phyloP scores from a whole-genome alignment of 2,113 vertebrate genomes.

The Thamnaconus septentrionalis region DNA sequence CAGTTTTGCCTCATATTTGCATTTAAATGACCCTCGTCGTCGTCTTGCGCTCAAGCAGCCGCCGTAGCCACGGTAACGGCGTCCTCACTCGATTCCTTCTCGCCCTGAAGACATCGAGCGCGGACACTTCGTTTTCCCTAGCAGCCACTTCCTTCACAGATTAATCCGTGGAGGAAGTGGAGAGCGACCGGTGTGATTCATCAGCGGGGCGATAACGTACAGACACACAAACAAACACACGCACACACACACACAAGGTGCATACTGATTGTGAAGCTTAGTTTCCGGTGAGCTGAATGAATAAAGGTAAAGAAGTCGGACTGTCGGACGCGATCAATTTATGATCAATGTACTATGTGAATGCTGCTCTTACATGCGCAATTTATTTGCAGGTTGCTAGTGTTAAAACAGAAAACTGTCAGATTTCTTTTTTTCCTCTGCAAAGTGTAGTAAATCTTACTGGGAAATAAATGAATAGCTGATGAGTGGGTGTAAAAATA shows the following conservation, averaged over 20 bases:
- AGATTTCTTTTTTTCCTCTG: too few species aligned
- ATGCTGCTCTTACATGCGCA: not conserved
- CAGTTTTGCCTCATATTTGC: conserved; percentile 18
- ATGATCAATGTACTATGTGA: too few species aligned
- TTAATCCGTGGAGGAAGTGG: conserved; percentile 3
- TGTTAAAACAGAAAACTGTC: too few species aligned
- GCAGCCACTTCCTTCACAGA: conserved; percentile 3
- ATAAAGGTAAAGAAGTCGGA: too few species aligned
- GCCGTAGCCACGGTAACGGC: not conserved
- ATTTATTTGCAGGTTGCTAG: too few species aligned
- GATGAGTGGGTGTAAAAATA: too few species aligned
- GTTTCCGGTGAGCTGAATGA: too few species aligned
- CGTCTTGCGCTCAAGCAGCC: not conserved
- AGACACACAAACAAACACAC: conserved; percentile 3
- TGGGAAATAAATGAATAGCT: too few species aligned
- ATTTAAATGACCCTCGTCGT: conserved; percentile 28
- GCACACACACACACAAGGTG: conserved; percentile 1
- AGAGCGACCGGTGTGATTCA: conserved; percentile 16
- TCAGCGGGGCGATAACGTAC: not conserved
- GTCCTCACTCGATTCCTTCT: not conserved
- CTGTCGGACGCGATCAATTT: too few species aligned
- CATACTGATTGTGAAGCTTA: too few species aligned
- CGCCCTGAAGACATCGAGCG: conserved; percentile 2
- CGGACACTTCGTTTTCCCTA: conserved; percentile 5
- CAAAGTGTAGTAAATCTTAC: too few species aligned